These are phyloP conservation scores for Parauchenoglanis punctatus DNA, from an alignment of 2,797 vertebrate species.

Conservation along the genomic window DNA sequence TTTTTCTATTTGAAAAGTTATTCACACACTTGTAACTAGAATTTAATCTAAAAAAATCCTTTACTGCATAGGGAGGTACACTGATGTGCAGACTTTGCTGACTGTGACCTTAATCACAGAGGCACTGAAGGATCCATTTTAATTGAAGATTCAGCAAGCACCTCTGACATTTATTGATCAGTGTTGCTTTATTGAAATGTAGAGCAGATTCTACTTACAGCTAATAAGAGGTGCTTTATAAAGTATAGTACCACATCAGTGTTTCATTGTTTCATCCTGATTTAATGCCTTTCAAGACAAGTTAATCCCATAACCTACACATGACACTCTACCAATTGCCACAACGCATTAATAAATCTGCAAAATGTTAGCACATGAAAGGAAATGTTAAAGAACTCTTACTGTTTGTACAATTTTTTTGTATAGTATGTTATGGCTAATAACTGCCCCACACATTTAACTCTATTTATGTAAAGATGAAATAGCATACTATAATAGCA, in stretches of 20 bases:
- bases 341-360: neutral
- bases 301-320: neutral
- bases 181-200: constrained; percentile 59
- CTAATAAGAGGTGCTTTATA: constrained; percentile 60
- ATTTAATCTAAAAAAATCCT: neutral
- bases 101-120: constrained; percentile 44
- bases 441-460: neutral
- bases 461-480: neutral
- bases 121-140: constrained; percentile 54
- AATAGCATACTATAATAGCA: neutral
- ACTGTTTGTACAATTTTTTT: neutral
- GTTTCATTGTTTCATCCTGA: constrained; percentile 24
- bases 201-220: constrained; percentile 53
- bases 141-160: constrained; percentile 55
- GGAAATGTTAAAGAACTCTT: neutral
- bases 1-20: neutral
- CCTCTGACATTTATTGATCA: constrained; percentile 62
- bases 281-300: constrained; percentile 18
- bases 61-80: neutral
- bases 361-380: neutral
- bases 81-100: constrained; percentile 51
- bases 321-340: neutral
- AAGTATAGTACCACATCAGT: constrained; percentile 50
- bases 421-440: neutral
- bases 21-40: neutral